A percentile compares a stretch with the other conserved stretches of the same genome.
phyloP scores from a whole-genome alignment of 2,797 vertebrate species.

The Nasua narica region DNA sequence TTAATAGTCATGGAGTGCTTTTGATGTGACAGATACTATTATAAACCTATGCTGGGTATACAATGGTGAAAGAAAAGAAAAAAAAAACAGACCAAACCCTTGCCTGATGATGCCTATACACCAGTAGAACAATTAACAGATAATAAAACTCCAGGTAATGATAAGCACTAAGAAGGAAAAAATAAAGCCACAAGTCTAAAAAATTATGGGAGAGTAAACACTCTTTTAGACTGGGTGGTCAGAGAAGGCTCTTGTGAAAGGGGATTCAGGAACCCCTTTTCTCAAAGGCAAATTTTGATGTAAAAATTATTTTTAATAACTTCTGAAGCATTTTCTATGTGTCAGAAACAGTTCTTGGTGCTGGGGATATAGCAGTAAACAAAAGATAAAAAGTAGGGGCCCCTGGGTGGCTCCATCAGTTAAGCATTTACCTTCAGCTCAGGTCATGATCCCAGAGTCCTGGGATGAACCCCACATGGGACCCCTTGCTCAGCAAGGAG shows the following conservation, averaged over 20 bases:
- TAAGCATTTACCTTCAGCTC: neutral
- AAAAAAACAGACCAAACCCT: neutral
- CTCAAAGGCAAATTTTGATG: too few species aligned
- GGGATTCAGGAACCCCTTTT: too few species aligned
- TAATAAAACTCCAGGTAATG: neutral
- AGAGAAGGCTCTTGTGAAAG: neutral
- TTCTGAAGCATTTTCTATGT: too few species aligned
- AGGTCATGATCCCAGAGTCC: neutral
- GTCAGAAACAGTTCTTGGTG: neutral
- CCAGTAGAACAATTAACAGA: neutral
- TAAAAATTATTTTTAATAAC: too few species aligned
- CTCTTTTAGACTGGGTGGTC: neutral
- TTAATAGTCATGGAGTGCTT: neutral
- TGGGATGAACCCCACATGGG: fast-evolving
- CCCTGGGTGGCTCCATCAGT: neutral
- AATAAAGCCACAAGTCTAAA: neutral
- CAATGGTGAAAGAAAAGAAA: neutral
- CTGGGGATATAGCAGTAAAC: neutral
- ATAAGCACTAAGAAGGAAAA: neutral
- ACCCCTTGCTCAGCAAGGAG: neutral
- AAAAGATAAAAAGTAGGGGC: neutral
- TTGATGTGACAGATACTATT: neutral
- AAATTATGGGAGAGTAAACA: neutral
- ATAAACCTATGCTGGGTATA: neutral
- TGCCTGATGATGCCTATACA: neutral